Evolutionary conservation across 2,797 vertebrate genomes (phyloP), one percentile per base, ranked within the genome.

Genomic region (Lacerta bilineata): DNA sequence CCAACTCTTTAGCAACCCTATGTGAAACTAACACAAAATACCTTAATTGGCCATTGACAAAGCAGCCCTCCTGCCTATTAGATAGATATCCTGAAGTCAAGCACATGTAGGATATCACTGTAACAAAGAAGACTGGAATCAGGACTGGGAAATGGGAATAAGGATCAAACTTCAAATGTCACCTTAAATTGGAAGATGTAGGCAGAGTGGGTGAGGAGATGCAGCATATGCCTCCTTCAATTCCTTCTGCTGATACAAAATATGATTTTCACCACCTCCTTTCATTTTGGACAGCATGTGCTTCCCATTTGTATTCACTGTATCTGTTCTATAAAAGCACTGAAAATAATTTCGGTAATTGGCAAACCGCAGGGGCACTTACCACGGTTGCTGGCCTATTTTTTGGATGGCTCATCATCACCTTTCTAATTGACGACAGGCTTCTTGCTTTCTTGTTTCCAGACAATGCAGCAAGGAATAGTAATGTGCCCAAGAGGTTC

Each of bases 281-380:
- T 83, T 75, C 92, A 93, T 94, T 97, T 92, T 90, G 91, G 95
- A 94, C 93, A 91, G 75, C 86, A 91, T 94, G 89, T 93, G 91
- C 92, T 96, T 94, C 93, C 86, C 94, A 97, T 97, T 96, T 97
- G 95, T 95, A 97, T 97, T 96, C 96, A 91, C 89, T 93, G 95
- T 94, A 92, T 94, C 93, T 90, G 88, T 93, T 91, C 91, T 81
- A 92, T 96, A 95, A 96, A 96, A 96, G 94, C 95, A 96, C 93
- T 43, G 93, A 93, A 93, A 96, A 97, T 97, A 96, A 97, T 97
- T 96, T 95, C 96, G 94, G 95, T 96, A 97, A 97, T 96, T 97
- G 96, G 94, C 95, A 96, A 97, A 95, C 96, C 95, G 95, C 95
- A 95, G 96, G 95, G 95, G 92, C 93, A 95, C 94, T 97, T 95